Conservation (phyloP, 2,797 vertebrate species). For the Sebastes oblongus region DNA sequence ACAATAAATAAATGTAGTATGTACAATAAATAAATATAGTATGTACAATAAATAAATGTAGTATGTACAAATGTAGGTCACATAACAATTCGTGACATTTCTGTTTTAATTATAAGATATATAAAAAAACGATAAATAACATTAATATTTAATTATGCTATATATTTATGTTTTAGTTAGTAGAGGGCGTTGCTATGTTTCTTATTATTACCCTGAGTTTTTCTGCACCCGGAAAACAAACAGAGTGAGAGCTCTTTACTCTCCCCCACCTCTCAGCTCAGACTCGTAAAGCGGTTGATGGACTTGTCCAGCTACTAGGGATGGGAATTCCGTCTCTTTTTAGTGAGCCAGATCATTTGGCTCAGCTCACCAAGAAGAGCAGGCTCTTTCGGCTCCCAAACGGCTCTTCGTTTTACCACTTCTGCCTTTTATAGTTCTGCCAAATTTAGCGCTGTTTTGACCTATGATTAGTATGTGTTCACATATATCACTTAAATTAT, state of each 20-base stretch:
- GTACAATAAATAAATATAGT: too few relatives aligned
- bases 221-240: not conserved
- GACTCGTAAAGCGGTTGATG: constrained; percentile 28
- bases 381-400: too few relatives aligned
- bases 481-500: too few relatives aligned
- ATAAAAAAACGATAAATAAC: not conserved
- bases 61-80: not conserved
- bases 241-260: constrained; percentile 56
- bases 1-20: too few relatives aligned
- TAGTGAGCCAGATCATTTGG: too few relatives aligned
- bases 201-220: not conserved
- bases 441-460: too few relatives aligned
- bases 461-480: too few relatives aligned
- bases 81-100: not conserved
- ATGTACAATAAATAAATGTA: too few relatives aligned
- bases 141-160: not conserved
- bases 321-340: too few relatives aligned
- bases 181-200: not conserved
- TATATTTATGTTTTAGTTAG: not conserved
- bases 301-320: constrained; percentile 29
- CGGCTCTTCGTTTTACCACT: too few relatives aligned
- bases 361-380: too few relatives aligned
- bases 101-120: not conserved
- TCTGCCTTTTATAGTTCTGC: too few relatives aligned
- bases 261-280: not conserved